Percentiles rank a stretch among this genome's conserved stretches.
These are phyloP conservation scores for Epinephelus awoara DNA, from an alignment of 2,797 vertebrate genomes.

Conservation along the genomic window DNA sequence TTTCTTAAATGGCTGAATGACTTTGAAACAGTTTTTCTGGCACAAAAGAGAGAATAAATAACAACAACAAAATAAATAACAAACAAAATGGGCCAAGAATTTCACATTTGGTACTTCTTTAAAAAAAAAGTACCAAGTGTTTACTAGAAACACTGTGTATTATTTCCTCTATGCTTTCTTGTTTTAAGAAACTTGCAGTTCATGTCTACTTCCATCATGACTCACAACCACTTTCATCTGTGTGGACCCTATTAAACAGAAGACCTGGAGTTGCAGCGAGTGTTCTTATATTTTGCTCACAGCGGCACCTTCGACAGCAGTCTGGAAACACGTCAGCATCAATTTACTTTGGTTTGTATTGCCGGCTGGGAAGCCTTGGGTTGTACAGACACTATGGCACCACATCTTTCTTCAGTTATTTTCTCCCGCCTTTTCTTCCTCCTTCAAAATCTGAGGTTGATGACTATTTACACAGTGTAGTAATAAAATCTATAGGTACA, in stretches of 20 bases:
- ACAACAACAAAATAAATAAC: too few species aligned
- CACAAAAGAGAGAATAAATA: too few species aligned
- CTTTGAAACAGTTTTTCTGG: too few species aligned
- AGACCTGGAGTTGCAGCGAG: constrained; percentile 13
- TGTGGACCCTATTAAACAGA: constrained; percentile 23
- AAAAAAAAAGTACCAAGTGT: not conserved
- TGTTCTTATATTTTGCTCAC: constrained; percentile 3
- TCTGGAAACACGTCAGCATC: constrained; percentile 15
- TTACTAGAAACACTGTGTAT: not conserved
- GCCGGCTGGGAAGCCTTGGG: not conserved
- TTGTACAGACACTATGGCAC: not conserved
- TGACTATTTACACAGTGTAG: constrained; percentile 5
- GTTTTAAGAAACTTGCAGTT: not conserved
- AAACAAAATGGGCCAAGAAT: too few species aligned
- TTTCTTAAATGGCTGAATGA: too few species aligned
- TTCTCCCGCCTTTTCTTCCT: not conserved
- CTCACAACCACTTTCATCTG: constrained; percentile 14
- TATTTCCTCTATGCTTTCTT: constrained; percentile 3
- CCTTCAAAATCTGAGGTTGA: not conserved
- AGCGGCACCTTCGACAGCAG: not conserved
- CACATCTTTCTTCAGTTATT: not conserved
- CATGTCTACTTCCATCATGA: not conserved
- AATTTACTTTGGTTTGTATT: constrained; percentile 5
- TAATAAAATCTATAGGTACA: not conserved
- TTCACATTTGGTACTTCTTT: too few species aligned